These are phyloP conservation scores for Tiaroga cobitis DNA, from an alignment of 2,797 vertebrate species.

Conservation along the genomic window DNA sequence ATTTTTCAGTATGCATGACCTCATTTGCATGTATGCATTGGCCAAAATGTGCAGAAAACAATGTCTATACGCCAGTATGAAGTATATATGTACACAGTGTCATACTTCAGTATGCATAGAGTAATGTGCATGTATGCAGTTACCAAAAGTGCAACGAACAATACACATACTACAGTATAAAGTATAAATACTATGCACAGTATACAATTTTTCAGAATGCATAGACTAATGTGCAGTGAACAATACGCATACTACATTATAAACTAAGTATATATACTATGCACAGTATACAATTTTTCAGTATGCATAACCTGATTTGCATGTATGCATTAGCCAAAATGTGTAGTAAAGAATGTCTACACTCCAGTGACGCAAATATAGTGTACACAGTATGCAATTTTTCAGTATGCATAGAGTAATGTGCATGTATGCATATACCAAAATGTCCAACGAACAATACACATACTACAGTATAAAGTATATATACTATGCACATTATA, in stretches of 20 bases:
- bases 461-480: not conserved
- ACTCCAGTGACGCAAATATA: not conserved
- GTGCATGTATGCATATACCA: not conserved
- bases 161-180: too few species aligned
- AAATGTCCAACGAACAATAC: not conserved
- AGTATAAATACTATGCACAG: too few species aligned
- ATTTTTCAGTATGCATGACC: not conserved
- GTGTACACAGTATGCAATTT: not conserved
- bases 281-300: not conserved
- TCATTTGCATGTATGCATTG: too few species aligned
- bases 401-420: not conserved
- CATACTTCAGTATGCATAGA: too few species aligned
- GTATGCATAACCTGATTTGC: not conserved
- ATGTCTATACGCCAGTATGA: too few species aligned
- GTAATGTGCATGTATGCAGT: too few species aligned
- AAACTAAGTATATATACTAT: not conserved
- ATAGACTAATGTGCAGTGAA: not conserved
- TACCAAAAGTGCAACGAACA: too few species aligned
- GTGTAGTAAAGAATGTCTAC: not conserved
- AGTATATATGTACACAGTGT: too few species aligned
- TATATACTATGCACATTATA: not conserved
- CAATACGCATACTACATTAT: not conserved
- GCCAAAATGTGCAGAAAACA: too few species aligned
- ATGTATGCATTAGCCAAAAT: not conserved
- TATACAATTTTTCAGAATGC: not conserved